phyloP scores from a whole-genome alignment of 2,797 vertebrate genomes.

The Hydrocynus forskahlii region DNA sequence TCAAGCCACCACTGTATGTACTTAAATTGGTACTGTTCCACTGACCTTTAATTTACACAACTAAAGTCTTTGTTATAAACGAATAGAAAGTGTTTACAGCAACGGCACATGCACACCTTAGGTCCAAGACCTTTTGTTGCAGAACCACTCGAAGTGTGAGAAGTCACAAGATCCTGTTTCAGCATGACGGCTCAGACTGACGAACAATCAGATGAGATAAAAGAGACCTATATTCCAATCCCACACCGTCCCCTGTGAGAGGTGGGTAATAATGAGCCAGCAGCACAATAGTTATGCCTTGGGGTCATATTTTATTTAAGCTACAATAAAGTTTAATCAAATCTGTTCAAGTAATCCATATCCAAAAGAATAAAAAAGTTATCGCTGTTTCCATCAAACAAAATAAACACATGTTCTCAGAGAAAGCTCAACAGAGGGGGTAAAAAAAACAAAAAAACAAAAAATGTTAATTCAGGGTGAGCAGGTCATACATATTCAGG shows the following conservation, averaged over 20 bases:
- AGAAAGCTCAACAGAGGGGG: not conserved
- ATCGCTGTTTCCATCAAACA: not conserved
- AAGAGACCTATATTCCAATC: constrained; percentile 21
- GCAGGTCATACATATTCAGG: not conserved
- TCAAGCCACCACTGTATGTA: constrained; percentile 20
- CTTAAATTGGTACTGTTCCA: constrained; percentile 34
- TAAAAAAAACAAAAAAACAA: not conserved
- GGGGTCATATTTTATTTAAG: constrained; percentile 48
- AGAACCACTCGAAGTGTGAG: constrained; percentile 24
- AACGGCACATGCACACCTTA: constrained; percentile 27
- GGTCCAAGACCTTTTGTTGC: constrained; percentile 20
- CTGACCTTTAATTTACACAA: constrained; percentile 19
- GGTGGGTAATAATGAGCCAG: constrained; percentile 11
- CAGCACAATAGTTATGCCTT: constrained; percentile 30
- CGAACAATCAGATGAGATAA: constrained; percentile 5
- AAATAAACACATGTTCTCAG: constrained; percentile 9
- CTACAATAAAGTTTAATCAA: constrained; percentile 5
- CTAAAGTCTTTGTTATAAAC: constrained; percentile 11
- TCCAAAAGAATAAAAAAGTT: not conserved
- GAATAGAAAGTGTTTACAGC: constrained; percentile 33
- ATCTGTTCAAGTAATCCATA: not conserved
- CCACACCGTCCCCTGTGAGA: not conserved
- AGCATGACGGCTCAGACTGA: not conserved
- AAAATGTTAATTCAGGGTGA: not conserved
- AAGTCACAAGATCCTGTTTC: constrained; percentile 44